Conservation (phyloP, 2,113 vertebrate species). For the Stegastes partitus region DNA sequence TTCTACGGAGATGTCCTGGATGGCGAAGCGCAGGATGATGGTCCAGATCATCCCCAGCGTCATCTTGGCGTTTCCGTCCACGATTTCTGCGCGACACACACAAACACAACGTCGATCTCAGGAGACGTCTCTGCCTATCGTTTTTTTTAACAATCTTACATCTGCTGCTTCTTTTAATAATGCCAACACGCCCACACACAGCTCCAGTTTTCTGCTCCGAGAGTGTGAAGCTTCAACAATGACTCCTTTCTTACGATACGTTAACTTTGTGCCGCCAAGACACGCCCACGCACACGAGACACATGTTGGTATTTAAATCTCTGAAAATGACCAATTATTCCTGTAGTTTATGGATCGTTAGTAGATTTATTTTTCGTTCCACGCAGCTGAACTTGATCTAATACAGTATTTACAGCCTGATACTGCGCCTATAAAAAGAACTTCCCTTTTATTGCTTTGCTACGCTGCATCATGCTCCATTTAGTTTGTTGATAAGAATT, state of each 20-base stretch:
- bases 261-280: not conserved
- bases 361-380: not conserved
- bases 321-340: not conserved
- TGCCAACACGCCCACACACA: constrained; percentile 46
- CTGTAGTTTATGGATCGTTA: not conserved
- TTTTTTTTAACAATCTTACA: constrained; percentile 38
- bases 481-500: no score
- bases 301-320: not conserved
- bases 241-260: constrained; percentile 1
- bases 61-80: constrained; percentile 97
- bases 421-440: no score
- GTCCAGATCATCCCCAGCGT: constrained; percentile 99
- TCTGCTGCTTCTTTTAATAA: constrained; percentile 21
- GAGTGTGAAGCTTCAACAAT: constrained; percentile 2
- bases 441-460: no score
- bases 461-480: no score
- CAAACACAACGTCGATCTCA: not conserved
- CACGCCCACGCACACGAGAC: not conserved
- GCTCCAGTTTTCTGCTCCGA: not conserved
- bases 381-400: not conserved
- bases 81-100: constrained; percentile 87
- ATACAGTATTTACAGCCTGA: no score
- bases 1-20: constrained; percentile 98
- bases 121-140: not conserved
- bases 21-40: constrained; percentile 96